phyloP scores from a whole-genome alignment of 2,888 invertebrate species.

The Xestia ashworthii region DNA sequence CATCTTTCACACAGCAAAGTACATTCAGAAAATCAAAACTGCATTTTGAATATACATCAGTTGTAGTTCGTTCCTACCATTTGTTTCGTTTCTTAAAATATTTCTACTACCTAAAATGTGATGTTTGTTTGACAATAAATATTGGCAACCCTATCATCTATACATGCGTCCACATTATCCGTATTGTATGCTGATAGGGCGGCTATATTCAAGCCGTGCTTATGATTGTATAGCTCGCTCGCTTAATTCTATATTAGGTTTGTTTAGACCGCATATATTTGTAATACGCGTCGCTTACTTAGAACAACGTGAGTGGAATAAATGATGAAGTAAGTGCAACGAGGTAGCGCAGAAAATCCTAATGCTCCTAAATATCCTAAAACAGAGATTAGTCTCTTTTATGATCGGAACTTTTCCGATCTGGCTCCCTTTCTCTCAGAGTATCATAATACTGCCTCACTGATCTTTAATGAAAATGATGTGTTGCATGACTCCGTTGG shows the following conservation, averaged over 20 bases:
- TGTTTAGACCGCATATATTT: slow-evolving; percentile 53
- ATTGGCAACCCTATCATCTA: slow-evolving; percentile 31
- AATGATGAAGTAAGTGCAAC: slow-evolving; percentile 20
- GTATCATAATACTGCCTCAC: neutral
- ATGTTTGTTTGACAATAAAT: no score
- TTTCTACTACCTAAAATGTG: neutral
- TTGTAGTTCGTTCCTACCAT: neutral
- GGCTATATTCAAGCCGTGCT: slow-evolving; percentile 35
- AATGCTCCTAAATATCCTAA: neutral
- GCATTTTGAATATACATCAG: neutral
- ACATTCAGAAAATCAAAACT: neutral
- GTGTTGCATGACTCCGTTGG: neutral
- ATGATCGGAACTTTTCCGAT: neutral
- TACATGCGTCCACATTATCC: slow-evolving; percentile 28
- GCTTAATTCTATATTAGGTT: slow-evolving; percentile 58
- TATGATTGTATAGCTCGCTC: slow-evolving; percentile 36
- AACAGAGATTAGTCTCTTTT: neutral
- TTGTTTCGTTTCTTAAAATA: neutral
- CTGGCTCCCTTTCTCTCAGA: neutral
- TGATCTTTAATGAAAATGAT: neutral
- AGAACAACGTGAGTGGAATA: slow-evolving; percentile 35
- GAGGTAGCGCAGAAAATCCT: slow-evolving; percentile 3
- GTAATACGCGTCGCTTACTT: slow-evolving; percentile 46
- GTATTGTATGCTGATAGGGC: slow-evolving; percentile 54
- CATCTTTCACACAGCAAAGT: neutral